phyloP scores from a whole-genome alignment of 2,888 invertebrate species.

The Cartodere bifasciata region DNA sequence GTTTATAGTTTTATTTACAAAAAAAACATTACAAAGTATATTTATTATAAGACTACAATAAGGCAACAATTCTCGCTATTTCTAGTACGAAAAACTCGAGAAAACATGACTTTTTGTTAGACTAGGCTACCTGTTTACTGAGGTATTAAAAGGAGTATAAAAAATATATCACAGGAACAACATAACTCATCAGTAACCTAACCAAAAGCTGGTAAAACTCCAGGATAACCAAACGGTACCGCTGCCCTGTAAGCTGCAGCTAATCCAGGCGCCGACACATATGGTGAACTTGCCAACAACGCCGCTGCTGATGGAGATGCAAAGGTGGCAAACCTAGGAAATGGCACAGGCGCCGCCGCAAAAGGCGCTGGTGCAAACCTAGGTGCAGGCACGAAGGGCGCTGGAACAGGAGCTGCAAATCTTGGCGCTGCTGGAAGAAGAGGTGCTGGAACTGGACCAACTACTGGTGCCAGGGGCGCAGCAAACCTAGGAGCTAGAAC shows the following conservation, averaged over 20 bases:
- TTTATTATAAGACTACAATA: too few relatives aligned
- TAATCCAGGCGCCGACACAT: conserved; percentile 11
- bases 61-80: too few relatives aligned
- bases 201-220: too few relatives aligned
- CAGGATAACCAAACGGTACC: conserved; percentile 16
- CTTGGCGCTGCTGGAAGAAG: conserved; percentile 8
- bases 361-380: conserved; percentile 44
- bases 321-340: conserved; percentile 29
- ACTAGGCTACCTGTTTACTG: too few relatives aligned
- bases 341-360: conserved; percentile 30
- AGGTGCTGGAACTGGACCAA: conserved; percentile 13
- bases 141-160: too few relatives aligned
- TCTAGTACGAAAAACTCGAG: too few relatives aligned
- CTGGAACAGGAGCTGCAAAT: conserved; percentile 21
- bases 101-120: too few relatives aligned
- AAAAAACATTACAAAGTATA: too few relatives aligned
- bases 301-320: conserved; percentile 32
- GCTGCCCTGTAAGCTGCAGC: conserved; percentile 12
- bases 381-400: conserved; percentile 38
- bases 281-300: too few relatives aligned
- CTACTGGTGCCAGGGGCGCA: conserved; percentile 12
- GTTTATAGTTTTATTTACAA: too few relatives aligned
- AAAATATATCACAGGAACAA: too few relatives aligned
- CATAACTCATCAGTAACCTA: too few relatives aligned
- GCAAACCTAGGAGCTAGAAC: conserved; percentile 7